Evolutionary conservation across 1,140 invertebrate species (phyloP).

Genomic region (Zaprionus ornatus): DNA sequence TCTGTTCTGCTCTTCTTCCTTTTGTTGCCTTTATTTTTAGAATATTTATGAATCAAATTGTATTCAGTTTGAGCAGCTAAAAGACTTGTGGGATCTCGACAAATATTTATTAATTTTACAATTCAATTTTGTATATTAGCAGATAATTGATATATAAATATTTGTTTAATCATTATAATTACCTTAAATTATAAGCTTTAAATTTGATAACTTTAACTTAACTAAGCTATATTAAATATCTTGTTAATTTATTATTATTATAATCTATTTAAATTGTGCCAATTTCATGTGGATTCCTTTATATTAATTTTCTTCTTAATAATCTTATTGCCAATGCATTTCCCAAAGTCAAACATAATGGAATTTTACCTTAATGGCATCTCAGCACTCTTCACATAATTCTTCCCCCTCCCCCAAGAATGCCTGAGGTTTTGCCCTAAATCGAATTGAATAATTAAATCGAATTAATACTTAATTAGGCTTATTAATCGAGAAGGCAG

Average conservation of each 20-base stretch:
- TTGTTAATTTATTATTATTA: too few species aligned
- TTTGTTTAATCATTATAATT: too few species aligned
- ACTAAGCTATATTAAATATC: too few species aligned
- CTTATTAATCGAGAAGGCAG: slow-evolving; percentile 54
- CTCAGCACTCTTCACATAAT: neutral
- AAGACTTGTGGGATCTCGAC: neutral
- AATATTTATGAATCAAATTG: slow-evolving; percentile 36
- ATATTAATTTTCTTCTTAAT: too few species aligned
- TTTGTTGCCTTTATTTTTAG: slow-evolving; percentile 27
- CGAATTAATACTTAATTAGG: slow-evolving; percentile 25
- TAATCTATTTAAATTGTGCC: too few species aligned
- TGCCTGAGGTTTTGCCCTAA: neutral
- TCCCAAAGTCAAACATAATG: neutral
- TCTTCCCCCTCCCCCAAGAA: neutral
- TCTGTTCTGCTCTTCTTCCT: neutral
- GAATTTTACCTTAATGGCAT: neutral
- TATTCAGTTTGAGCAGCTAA: slow-evolving; percentile 8
- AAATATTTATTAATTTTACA: neutral
- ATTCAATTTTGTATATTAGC: neutral
- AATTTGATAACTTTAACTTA: too few species aligned
- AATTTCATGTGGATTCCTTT: too few species aligned
- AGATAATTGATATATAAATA: too few species aligned
- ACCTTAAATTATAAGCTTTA: too few species aligned
- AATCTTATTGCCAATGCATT: neutral
- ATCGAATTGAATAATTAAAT: slow-evolving; percentile 18